Percentiles rank a stretch among this genome's conserved stretches.
phyloP scores from a whole-genome alignment of 2,888 invertebrate species.

The Brenthis daphne region DNA sequence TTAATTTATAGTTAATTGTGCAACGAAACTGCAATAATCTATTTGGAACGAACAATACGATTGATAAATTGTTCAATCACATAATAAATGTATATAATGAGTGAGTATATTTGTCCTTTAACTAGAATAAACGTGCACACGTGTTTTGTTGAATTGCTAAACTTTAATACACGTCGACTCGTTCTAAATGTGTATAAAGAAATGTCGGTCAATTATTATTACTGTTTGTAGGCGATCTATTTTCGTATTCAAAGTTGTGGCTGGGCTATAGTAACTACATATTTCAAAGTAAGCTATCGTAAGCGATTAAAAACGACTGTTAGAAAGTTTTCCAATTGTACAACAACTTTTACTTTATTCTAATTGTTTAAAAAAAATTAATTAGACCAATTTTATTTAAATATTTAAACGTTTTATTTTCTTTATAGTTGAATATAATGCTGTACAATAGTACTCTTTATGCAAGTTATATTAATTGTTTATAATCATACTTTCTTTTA shows the following conservation, averaged over 20 bases:
- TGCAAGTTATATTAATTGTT: too few relatives aligned
- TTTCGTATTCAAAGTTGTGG: conserved; percentile 46
- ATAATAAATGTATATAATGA: conserved; percentile 56
- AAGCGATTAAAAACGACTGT: background rate
- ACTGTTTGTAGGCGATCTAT: conserved; percentile 65
- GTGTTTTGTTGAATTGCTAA: conserved; percentile 50
- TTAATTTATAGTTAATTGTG: conserved; percentile 61
- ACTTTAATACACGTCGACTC: conserved; percentile 42
- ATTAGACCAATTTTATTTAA: too few relatives aligned
- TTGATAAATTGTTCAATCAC: conserved; percentile 44
- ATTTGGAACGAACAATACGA: conserved; percentile 49
- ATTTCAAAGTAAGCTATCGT: background rate
- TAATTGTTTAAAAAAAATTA: too few relatives aligned
- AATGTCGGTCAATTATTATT: conserved; percentile 54
- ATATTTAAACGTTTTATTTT: too few relatives aligned
- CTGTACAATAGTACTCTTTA: too few relatives aligned
- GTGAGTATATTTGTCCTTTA: conserved; percentile 57
- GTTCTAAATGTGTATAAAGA: conserved; percentile 12
- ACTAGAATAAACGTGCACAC: conserved; percentile 48
- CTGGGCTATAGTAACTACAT: background rate
- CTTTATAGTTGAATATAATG: too few relatives aligned
- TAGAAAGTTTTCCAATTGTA: background rate
- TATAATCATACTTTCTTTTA: too few relatives aligned
- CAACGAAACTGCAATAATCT: conserved; percentile 52
- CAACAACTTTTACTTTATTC: conserved; percentile 5